These are phyloP conservation scores for Leucania comma DNA, from an alignment of 2,888 invertebrate genomes.

Conservation along the genomic window DNA sequence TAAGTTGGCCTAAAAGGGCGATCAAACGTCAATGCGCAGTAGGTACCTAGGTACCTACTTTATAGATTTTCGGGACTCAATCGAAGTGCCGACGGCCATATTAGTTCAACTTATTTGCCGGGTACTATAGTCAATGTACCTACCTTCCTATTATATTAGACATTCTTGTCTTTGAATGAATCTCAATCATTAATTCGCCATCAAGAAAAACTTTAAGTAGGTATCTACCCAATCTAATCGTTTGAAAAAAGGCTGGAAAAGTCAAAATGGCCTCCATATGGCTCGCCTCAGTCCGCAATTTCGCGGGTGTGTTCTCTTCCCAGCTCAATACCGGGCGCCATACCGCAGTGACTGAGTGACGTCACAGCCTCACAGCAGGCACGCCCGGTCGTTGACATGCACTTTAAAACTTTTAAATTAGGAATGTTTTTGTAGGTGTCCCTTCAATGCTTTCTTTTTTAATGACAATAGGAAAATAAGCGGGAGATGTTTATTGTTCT, in stretches of 20 bases:
- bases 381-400: conserved; percentile 62
- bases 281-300: conserved; percentile 34
- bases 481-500: conserved; percentile 1
- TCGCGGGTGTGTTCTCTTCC: conserved; percentile 54
- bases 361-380: conserved; percentile 52
- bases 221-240: conserved; percentile 3
- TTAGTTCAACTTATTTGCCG: no score
- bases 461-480: not conserved
- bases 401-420: conserved; percentile 49
- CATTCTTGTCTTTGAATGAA: no score
- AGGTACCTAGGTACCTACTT: no score
- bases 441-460: conserved; percentile 22
- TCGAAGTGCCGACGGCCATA: no score
- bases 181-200: no score
- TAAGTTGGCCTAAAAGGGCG: no score
- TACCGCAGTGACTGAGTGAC: conserved; percentile 56
- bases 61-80: no score
- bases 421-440: conserved; percentile 48
- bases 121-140: no score
- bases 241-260: conserved; percentile 7
- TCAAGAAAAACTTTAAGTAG: not conserved
- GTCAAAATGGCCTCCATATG: conserved; percentile 27
- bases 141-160: no score
- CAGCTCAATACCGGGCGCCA: conserved; percentile 42
- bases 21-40: no score